These are phyloP conservation scores for Drosophila takahashii DNA, from an alignment of 1,140 invertebrate genomes.

Conservation along the genomic window DNA sequence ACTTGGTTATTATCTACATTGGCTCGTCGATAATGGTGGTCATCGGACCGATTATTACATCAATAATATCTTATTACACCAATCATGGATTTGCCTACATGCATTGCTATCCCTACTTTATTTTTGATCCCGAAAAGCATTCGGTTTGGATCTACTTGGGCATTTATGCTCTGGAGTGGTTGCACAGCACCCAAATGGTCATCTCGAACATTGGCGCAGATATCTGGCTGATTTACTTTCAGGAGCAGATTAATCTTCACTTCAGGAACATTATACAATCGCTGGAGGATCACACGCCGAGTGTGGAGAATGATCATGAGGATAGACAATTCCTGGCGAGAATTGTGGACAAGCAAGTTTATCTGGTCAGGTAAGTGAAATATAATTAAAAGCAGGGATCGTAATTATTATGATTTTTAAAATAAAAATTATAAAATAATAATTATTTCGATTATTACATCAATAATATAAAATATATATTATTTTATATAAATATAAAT, in stretches of 20 bases:
- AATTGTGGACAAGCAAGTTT: conserved; percentile 52
- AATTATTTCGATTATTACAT: no score
- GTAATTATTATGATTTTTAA: no score
- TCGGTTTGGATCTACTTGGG: conserved; percentile 43
- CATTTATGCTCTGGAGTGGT: conserved; percentile 42
- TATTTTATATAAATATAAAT: no score
- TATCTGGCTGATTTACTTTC: conserved; percentile 58
- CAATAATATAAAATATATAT: no score
- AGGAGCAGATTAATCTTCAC: conserved; percentile 62
- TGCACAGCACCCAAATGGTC: conserved; percentile 54
- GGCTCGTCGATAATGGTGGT: conserved; percentile 45
- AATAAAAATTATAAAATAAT: no score
- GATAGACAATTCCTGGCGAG: conserved; percentile 44
- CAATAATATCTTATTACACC: conserved; percentile 4
- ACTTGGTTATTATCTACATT: conserved; percentile 30
- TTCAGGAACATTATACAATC: conserved; percentile 42
- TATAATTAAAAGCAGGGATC: no score
- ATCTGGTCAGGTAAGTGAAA: conserved; percentile 43
- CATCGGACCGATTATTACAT: conserved; percentile 36
- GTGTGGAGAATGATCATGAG: not conserved
- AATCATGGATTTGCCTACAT: conserved; percentile 30
- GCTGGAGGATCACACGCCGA: conserved; percentile 40
- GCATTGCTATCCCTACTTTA: conserved; percentile 57
- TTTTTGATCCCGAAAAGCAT: conserved; percentile 26
- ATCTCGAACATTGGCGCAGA: conserved; percentile 52